Evolutionary conservation across 1,140 invertebrate genomes (phyloP).

Genomic region (Anadara kagoshimensis): DNA sequence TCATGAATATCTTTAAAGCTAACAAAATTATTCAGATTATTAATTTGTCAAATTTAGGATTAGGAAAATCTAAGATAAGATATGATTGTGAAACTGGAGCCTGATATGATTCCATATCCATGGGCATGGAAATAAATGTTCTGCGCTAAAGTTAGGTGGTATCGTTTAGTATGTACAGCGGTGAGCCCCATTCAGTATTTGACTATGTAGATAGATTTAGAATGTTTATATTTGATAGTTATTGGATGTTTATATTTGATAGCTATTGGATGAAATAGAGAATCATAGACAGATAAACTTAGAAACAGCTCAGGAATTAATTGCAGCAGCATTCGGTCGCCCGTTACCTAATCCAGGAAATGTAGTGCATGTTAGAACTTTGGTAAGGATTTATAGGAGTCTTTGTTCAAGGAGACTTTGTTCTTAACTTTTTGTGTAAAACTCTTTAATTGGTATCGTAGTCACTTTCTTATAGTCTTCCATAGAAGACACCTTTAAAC

Average conservation of each 20-base stretch:
- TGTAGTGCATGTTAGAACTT: constrained; percentile 62
- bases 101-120: no score
- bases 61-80: no score
- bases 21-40: no score
- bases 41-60: no score
- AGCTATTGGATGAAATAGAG: constrained; percentile 80
- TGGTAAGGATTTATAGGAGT: constrained; percentile 55
- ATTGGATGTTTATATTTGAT: neutral
- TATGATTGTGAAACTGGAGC: no score
- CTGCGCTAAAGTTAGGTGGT: no score
- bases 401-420: constrained; percentile 38
- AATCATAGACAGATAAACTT: constrained; percentile 55
- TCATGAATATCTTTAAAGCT: no score
- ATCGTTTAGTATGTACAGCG: no score
- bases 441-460: no score
- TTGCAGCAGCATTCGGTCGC: constrained; percentile 65
- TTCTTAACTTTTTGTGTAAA: no score
- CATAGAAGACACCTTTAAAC: neutral
- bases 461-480: constrained; percentile 6
- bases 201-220: constrained; percentile 23
- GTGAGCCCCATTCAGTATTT: constrained; percentile 14
- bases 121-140: no score
- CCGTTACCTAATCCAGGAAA: constrained; percentile 67
- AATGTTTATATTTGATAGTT: neutral
- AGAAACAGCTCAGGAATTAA: constrained; percentile 63